Evolutionary conservation across 1,140 invertebrate genomes (phyloP).

Genomic region (Orius laevigatus): DNA sequence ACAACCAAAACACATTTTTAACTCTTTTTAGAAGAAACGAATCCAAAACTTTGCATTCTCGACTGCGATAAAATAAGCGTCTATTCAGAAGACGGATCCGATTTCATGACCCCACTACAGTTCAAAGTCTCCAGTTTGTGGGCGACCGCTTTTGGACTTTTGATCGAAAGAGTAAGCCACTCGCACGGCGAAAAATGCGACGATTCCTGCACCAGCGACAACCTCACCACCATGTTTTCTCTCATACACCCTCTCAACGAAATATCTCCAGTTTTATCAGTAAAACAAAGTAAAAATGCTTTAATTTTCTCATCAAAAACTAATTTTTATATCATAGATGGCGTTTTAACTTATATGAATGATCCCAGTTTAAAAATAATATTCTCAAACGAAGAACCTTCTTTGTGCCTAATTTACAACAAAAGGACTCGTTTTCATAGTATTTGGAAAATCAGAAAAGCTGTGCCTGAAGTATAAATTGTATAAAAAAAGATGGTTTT

Average conservation of each 20-base stretch:
- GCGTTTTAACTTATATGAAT: slow-evolving; percentile 35
- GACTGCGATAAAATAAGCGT: slow-evolving; percentile 61
- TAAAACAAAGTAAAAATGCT: slow-evolving; percentile 34
- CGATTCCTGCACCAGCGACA: slow-evolving; percentile 12
- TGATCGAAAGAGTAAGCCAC: slow-evolving; percentile 39
- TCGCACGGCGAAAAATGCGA: slow-evolving; percentile 1
- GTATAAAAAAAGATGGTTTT: not conserved
- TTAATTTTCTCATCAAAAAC: not conserved
- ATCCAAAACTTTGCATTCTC: slow-evolving; percentile 50
- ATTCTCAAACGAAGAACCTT: slow-evolving; percentile 43
- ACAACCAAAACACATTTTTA: slow-evolving; percentile 22
- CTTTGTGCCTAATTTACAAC: slow-evolving; percentile 58
- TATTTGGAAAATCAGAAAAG: slow-evolving; percentile 62
- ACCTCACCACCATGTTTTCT: slow-evolving; percentile 57
- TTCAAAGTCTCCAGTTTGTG: slow-evolving; percentile 60
- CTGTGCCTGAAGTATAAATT: slow-evolving; percentile 30
- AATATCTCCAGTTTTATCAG: slow-evolving; percentile 61
- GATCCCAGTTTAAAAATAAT: slow-evolving; percentile 42
- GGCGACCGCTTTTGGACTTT: slow-evolving; percentile 57
- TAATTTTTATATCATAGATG: slow-evolving; percentile 21
- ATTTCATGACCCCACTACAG: slow-evolving; percentile 64
- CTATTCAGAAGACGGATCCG: slow-evolving; percentile 61
- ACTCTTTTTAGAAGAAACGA: slow-evolving; percentile 22
- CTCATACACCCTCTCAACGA: slow-evolving; percentile 78
- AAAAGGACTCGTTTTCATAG: slow-evolving; percentile 57